Conservation (phyloP, 2,797 vertebrate species). For the Pogonophryne albipinna region DNA sequence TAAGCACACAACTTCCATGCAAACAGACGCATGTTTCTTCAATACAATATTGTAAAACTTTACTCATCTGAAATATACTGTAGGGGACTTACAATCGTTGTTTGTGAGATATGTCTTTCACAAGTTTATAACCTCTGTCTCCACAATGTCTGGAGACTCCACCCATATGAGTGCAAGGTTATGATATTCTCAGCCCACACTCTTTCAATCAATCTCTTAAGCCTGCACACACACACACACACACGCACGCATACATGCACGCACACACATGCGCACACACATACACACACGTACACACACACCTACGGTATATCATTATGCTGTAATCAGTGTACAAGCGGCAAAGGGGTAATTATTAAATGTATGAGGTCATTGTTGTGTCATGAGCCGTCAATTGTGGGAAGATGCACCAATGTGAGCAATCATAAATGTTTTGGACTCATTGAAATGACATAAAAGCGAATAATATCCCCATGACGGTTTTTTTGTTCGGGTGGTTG, state of each 20-base stretch:
- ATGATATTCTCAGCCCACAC: slow-evolving; percentile 69
- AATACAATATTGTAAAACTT: slow-evolving; percentile 46
- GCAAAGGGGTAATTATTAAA: slow-evolving; percentile 38
- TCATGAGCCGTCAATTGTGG: slow-evolving; percentile 34
- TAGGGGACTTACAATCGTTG: slow-evolving; percentile 43
- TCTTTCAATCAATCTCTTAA: slow-evolving; percentile 59
- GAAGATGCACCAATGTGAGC: background rate
- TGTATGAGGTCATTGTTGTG: slow-evolving; percentile 47
- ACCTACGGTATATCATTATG: slow-evolving; percentile 28
- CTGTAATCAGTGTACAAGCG: slow-evolving; percentile 45
- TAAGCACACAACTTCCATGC: background rate
- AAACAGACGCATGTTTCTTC: slow-evolving; percentile 13
- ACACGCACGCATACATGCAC: slow-evolving; percentile 29
- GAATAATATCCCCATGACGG: background rate
- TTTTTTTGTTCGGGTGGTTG: slow-evolving; percentile 31
- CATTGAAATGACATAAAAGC: slow-evolving; percentile 5
- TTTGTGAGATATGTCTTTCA: slow-evolving; percentile 55
- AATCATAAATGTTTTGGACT: background rate
- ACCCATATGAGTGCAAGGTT: slow-evolving; percentile 75
- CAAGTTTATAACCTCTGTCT: slow-evolving; percentile 78
- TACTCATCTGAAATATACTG: slow-evolving; percentile 47
- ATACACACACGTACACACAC: slow-evolving; percentile 9
- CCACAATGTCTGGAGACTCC: slow-evolving; percentile 79
- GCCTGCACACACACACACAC: slow-evolving; percentile 35
- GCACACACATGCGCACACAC: slow-evolving; percentile 25